Evolutionary conservation across 2,888 invertebrate genomes (phyloP).

Genomic region (Cantharis nigra): DNA sequence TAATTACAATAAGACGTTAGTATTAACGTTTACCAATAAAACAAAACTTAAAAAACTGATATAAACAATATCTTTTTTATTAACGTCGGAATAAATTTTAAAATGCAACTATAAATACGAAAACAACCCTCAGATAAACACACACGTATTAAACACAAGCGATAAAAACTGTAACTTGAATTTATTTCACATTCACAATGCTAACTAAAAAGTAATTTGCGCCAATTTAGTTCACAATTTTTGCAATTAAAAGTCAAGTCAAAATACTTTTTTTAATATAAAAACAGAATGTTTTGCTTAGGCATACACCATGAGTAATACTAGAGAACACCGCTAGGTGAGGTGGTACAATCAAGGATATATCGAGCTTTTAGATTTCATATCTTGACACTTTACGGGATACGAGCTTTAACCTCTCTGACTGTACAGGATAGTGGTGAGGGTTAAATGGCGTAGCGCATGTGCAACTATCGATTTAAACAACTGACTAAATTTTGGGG

Average conservation of each 20-base stretch:
- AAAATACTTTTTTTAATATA: conserved; percentile 31
- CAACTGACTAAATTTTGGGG: conserved; percentile 42
- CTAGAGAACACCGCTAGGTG: conserved; percentile 50
- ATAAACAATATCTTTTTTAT: background rate
- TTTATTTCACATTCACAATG: background rate
- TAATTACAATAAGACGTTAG: too few relatives aligned
- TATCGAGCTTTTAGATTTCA: conserved; percentile 40
- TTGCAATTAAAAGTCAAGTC: background rate
- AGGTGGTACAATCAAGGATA: conserved; percentile 45
- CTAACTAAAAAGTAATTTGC: background rate
- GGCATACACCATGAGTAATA: conserved; percentile 42
- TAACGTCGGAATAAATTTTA: background rate
- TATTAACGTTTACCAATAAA: background rate
- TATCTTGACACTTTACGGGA: conserved; percentile 39
- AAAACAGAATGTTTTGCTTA: conserved; percentile 43
- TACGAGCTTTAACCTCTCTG: conserved; percentile 43
- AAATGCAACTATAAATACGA: conserved; percentile 17
- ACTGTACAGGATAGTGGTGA: conserved; percentile 39
- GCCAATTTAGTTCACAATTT: background rate
- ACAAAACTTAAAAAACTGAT: background rate
- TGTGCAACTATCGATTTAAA: conserved; percentile 47
- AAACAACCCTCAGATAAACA: conserved; percentile 17
- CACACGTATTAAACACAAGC: conserved; percentile 19
- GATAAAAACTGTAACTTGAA: background rate
- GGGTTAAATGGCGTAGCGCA: conserved; percentile 39